Evolutionary conservation across 2,113 vertebrate species (phyloP).

Genomic region (Tiliqua scincoides): DNA sequence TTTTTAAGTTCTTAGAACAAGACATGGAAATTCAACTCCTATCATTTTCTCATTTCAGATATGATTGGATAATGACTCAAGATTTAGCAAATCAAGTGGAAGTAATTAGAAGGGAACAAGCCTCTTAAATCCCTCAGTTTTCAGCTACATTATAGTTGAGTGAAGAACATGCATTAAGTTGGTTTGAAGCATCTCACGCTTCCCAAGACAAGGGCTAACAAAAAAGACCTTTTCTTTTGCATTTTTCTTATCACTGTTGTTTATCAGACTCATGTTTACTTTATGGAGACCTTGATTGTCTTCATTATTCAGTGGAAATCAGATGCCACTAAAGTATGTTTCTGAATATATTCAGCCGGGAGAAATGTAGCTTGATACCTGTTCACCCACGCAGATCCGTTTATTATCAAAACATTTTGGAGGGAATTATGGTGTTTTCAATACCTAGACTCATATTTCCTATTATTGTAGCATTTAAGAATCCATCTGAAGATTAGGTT

Average conservation of each 20-base stretch:
- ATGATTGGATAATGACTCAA: conserved; percentile 66
- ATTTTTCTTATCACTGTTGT: conserved; percentile 36
- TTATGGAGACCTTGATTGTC: conserved; percentile 44
- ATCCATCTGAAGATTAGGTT: neutral
- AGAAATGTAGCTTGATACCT: conserved; percentile 37
- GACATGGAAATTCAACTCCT: conserved; percentile 61
- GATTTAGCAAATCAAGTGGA: conserved; percentile 70
- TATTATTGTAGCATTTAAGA: conserved; percentile 26
- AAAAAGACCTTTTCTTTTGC: conserved; percentile 46
- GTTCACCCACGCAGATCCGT: conserved; percentile 24
- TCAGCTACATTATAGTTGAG: conserved; percentile 56
- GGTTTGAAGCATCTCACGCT: conserved; percentile 39
- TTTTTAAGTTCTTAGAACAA: conserved; percentile 63
- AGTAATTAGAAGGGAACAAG: conserved; percentile 64
- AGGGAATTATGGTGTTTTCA: conserved; percentile 13
- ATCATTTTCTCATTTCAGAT: conserved; percentile 67
- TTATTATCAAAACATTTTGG: conserved; percentile 56
- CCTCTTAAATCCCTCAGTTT: conserved; percentile 58
- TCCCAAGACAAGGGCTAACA: conserved; percentile 51
- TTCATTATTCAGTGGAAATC: conserved; percentile 52
- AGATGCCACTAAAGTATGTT: conserved; percentile 48
- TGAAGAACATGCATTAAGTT: conserved; percentile 50
- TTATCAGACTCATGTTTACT: conserved; percentile 37
- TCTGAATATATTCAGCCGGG: conserved; percentile 44
- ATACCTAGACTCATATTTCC: neutral